Conservation (phyloP, 2,797 vertebrate species). For the Furcifer pardalis region DNA sequence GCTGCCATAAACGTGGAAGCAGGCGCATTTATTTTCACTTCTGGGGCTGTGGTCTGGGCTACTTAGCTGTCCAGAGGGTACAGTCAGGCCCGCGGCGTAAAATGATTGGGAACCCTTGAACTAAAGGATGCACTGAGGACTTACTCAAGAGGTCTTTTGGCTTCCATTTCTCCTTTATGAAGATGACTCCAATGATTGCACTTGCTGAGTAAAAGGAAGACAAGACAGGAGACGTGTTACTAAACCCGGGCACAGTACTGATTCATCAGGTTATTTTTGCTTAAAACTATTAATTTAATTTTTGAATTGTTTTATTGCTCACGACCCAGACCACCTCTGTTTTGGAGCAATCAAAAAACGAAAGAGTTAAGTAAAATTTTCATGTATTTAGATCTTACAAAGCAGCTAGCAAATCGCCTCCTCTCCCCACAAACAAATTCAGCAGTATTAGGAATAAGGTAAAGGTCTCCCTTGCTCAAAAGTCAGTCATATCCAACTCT, state of each 20-base stretch:
- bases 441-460: too few species aligned
- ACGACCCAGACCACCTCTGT: not conserved
- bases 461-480: too few species aligned
- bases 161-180: constrained; percentile 93
- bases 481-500: too few species aligned
- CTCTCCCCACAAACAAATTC: too few species aligned
- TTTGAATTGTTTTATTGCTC: not conserved
- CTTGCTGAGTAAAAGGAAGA: constrained; percentile 80
- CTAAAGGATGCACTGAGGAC: constrained; percentile 61
- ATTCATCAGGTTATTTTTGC: not conserved
- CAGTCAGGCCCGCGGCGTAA: too few species aligned
- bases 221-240: not conserved
- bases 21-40: too few species aligned
- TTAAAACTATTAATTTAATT: not conserved
- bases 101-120: too few species aligned
- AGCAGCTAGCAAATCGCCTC: not conserved
- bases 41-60: too few species aligned
- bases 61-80: too few species aligned
- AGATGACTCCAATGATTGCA: constrained; percentile 94
- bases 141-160: constrained; percentile 93
- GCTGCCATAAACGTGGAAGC: too few species aligned
- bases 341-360: not conserved
- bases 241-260: not conserved
- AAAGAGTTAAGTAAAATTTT: not conserved
- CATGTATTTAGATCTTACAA: not conserved